These are phyloP conservation scores for Holcopasites calliopsidis DNA, from an alignment of 1,140 invertebrate species.

Conservation along the genomic window DNA sequence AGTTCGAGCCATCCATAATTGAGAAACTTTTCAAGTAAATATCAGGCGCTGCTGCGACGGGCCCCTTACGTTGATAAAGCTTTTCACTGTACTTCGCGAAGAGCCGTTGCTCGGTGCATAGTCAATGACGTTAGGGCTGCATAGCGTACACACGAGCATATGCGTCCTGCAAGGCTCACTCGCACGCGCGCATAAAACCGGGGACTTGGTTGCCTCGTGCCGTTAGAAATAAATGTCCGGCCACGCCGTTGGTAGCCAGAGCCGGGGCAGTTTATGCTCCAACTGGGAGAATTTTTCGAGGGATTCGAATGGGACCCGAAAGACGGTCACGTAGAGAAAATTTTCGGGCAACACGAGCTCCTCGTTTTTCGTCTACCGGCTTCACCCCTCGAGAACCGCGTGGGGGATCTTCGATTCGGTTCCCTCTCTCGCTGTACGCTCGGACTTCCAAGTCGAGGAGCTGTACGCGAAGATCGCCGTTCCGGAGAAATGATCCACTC, in stretches of 20 bases:
- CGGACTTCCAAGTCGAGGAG: background rate
- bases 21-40: slow-evolving; percentile 21
- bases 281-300: slow-evolving; percentile 27
- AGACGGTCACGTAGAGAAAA: slow-evolving; percentile 41
- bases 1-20: background rate
- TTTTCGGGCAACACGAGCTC: background rate
- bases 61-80: slow-evolving; percentile 24
- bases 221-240: slow-evolving; percentile 5
- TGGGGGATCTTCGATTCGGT: background rate
- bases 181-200: too few relatives aligned
- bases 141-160: background rate
- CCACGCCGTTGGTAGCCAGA: background rate
- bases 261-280: background rate
- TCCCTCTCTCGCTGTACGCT: background rate
- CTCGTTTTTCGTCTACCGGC: too few relatives aligned
- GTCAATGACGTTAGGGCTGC: background rate
- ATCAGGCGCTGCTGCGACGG: background rate
- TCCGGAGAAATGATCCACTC: slow-evolving; percentile 15
- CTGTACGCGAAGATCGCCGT: background rate
- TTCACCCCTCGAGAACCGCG: background rate
- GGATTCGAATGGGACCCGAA: slow-evolving; percentile 16
- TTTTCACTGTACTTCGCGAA: slow-evolving; percentile 31
- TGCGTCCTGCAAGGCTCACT: too few relatives aligned
- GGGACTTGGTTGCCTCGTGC: too few relatives aligned
- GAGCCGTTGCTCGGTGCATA: slow-evolving; percentile 26